Percentiles rank a stretch among this genome's conserved stretches.
Conservation (phyloP, 2,113 vertebrate species). For the Zootoca vivipara region DNA sequence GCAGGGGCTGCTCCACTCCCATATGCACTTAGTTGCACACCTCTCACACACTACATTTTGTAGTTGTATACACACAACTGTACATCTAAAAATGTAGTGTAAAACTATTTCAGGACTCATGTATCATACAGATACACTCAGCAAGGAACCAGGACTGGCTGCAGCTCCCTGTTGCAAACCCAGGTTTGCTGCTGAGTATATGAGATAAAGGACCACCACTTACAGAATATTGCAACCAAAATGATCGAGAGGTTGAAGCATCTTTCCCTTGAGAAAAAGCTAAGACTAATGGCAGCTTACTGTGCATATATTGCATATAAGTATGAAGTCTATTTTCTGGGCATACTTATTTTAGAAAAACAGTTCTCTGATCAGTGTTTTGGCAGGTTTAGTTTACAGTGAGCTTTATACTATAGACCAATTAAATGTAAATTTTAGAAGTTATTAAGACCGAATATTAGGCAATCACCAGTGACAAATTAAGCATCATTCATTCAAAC, state of each 20-base stretch:
- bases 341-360: not conserved
- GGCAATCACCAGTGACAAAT: constrained; percentile 10
- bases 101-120: not conserved
- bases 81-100: not conserved
- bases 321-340: not conserved
- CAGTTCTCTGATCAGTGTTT: not conserved
- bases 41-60: not conserved
- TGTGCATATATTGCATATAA: not conserved
- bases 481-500: constrained; percentile 19
- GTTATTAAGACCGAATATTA: not conserved
- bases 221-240: not conserved
- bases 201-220: not conserved
- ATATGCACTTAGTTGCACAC: not conserved
- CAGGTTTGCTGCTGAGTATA: not conserved
- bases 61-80: not conserved
- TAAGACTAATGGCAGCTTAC: not conserved
- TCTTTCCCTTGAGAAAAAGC: not conserved
- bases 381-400: not conserved
- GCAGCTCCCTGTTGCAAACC: not conserved
- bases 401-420: not conserved
- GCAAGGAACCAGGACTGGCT: not conserved
- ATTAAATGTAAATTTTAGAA: not conserved
- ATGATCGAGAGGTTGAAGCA: not conserved
- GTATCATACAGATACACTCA: not conserved
- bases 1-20: not conserved